Evolutionary conservation across 2,888 invertebrate species (phyloP).

Genomic region (Harmothoe impar): DNA sequence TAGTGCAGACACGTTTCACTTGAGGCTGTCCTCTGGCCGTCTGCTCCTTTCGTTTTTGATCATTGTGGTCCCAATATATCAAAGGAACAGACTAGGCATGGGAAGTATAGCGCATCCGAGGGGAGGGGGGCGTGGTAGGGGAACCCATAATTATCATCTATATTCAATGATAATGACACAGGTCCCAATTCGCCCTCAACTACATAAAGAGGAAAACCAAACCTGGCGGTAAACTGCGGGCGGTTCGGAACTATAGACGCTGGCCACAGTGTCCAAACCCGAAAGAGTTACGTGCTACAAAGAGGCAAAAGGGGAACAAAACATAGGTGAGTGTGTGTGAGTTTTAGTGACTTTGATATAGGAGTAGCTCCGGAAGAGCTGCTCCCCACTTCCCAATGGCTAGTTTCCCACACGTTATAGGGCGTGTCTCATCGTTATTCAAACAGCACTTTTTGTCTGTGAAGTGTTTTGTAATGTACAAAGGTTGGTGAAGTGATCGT

Average conservation of each 20-base stretch:
- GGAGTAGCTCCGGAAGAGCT: not conserved
- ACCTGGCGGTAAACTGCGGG: constrained; percentile 80
- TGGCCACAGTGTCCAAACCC: constrained; percentile 76
- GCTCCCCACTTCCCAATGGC: constrained; percentile 47
- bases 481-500: constrained; percentile 1
- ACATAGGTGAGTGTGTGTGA: constrained; percentile 62
- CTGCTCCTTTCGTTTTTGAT: not conserved
- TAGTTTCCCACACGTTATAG: constrained; percentile 60
- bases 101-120: not conserved
- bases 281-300: constrained; percentile 79
- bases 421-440: not conserved
- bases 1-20: too few relatives aligned
- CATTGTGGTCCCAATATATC: not conserved
- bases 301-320: constrained; percentile 69
- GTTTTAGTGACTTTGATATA: constrained; percentile 10
- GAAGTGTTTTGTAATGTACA: not conserved
- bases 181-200: constrained; percentile 34
- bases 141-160: not conserved
- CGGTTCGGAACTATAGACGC: constrained; percentile 81
- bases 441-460: not conserved
- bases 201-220: constrained; percentile 70
- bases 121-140: not conserved
- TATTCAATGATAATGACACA: constrained; percentile 6
- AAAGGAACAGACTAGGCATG: not conserved
- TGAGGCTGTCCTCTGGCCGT: not conserved